These are phyloP conservation scores for Drosophila birchii DNA, from an alignment of 2,888 invertebrate genomes.

Conservation along the genomic window DNA sequence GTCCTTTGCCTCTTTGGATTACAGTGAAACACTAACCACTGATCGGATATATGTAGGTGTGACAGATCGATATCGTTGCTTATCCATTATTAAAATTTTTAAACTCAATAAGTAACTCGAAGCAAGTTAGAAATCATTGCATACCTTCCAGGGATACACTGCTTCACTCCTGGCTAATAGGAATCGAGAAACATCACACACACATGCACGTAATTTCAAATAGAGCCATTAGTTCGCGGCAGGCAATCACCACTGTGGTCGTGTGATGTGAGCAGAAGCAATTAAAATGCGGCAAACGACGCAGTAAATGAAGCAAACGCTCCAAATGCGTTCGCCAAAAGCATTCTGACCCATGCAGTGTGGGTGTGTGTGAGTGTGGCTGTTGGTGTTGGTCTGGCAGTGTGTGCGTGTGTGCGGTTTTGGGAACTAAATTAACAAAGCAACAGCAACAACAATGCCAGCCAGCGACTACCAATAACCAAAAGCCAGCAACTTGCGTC, in stretches of 20 bases:
- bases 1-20: constrained; percentile 2
- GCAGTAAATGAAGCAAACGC: constrained; percentile 81
- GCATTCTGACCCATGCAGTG: constrained; percentile 42
- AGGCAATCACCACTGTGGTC: constrained; percentile 30
- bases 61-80: not conserved
- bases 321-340: constrained; percentile 77
- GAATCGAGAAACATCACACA: not conserved
- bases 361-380: constrained; percentile 26
- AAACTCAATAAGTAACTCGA: not conserved
- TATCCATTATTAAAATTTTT: not conserved
- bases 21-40: constrained; percentile 12
- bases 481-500: constrained; percentile 64
- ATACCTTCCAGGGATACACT: not conserved
- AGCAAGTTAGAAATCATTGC: not conserved
- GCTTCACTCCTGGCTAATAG: not conserved
- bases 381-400: constrained; percentile 28
- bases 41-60: not conserved
- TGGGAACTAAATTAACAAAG: constrained; percentile 76
- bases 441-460: constrained; percentile 22
- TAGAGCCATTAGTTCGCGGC: constrained; percentile 9
- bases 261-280: constrained; percentile 71
- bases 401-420: constrained; percentile 40
- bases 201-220: not conserved
- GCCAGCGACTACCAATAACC: constrained; percentile 69
- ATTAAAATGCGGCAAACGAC: constrained; percentile 81